Evolutionary conservation across 1,140 invertebrate species (phyloP), one percentile per base, ranked within the genome.

Genomic region (Bombus pyrosoma): DNA sequence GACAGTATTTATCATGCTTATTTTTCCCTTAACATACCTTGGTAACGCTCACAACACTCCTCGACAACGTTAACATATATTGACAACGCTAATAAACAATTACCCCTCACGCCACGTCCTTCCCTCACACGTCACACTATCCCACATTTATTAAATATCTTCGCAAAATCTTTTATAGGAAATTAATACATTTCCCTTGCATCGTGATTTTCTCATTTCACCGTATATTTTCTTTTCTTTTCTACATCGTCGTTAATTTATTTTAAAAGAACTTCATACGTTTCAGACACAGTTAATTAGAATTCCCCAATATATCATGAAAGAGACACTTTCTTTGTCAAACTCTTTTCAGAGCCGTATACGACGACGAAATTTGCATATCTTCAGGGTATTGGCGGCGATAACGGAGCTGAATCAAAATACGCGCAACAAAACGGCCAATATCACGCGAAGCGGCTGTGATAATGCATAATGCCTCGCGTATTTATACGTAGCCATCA

Each of bases 401-500:
- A 32, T 66, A 66, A 28, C 6, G 5, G 22, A 8, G 68, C 13
- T 22, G 37, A 41, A 72, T 72, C 6, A 41, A 72, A 81, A 81
- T 39, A 28, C 9, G 34, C 8, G 47, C 77, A 72, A 71, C 79
- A 81, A 81, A 76, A 64, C 41, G 57, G 12, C 57, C 37, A 18
- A 69, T 28, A 43, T 64, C 37, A 64, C 71, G 59, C 57, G 53
- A 73, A 39, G n/a, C 22, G 32, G 34, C 47, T 25, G 34, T 34
- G 28, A 41, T 72, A 81, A 72, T 66, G 34, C 37, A 32, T 59
- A 81, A 72, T 47, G 34, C 47, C 25, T 72, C 68, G n/a, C 32
- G 77, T 68, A 68, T 47, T 79, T 81, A 72, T 72, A 41, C 15
- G 47, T 41, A n/a, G 53, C 47, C 47, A 72, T 72, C 47, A 10